These are phyloP conservation scores for Drosophila simulans DNA, from an alignment of 1,140 invertebrate genomes.

Conservation along the genomic window DNA sequence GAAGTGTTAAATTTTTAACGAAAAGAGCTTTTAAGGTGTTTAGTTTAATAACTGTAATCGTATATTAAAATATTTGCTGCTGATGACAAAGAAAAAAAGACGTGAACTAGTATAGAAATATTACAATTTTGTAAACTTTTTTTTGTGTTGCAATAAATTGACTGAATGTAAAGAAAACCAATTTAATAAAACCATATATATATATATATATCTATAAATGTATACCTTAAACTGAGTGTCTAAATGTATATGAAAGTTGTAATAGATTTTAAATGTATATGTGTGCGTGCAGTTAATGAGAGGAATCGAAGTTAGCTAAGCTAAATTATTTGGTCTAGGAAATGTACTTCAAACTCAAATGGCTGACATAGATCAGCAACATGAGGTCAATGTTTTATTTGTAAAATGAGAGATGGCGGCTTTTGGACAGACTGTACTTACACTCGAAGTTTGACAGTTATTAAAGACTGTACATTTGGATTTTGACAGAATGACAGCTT, in stretches of 20 bases:
- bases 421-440: slow-evolving; percentile 1
- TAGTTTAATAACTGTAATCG: slow-evolving; percentile 16
- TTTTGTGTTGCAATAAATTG: slow-evolving; percentile 74
- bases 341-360: slow-evolving; percentile 12
- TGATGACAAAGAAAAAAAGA: slow-evolving; percentile 14
- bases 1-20: slow-evolving; percentile 35
- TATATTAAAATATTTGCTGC: slow-evolving; percentile 18
- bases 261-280: slow-evolving; percentile 53
- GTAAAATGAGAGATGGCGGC: not conserved
- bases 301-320: slow-evolving; percentile 40
- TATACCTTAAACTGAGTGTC: slow-evolving; percentile 56
- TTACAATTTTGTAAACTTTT: slow-evolving; percentile 20
- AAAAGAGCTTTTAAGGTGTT: slow-evolving; percentile 44
- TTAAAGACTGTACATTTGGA: not conserved
- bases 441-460: not conserved
- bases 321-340: slow-evolving; percentile 14
- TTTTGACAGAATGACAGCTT: not conserved
- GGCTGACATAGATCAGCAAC: not conserved
- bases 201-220: slow-evolving; percentile 17
- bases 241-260: slow-evolving; percentile 66
- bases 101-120: slow-evolving; percentile 22
- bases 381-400: not conserved
- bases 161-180: slow-evolving; percentile 64
- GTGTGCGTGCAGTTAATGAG: slow-evolving; percentile 25
- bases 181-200: slow-evolving; percentile 39